Base-by-base conservation (phyloP, 2,888 invertebrate species). In the Amphipoea lucens region DNA sequence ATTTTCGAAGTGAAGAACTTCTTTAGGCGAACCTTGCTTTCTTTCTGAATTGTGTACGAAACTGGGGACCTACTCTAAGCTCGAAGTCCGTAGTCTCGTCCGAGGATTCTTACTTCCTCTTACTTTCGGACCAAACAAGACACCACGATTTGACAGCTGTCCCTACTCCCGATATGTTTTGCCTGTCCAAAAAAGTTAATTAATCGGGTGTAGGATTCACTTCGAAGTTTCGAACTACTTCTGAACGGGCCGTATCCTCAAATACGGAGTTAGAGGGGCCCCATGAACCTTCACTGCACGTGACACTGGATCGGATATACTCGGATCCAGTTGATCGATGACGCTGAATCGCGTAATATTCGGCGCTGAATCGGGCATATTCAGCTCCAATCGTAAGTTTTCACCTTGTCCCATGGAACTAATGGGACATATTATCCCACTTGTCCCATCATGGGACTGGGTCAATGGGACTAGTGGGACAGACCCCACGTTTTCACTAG, bases 1-100 rank as follows among this genome's bases (percentile, higher is more conserved):
- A 51, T 84, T 87, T 85, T 84, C 7, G 1, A 23, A 51, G 14
- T 36, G 48, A 69, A 69, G 7, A 45, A 36, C 36, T 36, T 48
- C 36, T 69, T 48, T 23, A 20, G 20, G 0, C 20, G 63, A 1
- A 7, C 6, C 0, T 7, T 68, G 5, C 17, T 2, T n/a, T 68
- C 17, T 68, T n/a, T n/a, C 11, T n/a, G 4, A 60, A 60, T n/a
- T 11, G 12, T n/a, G n/a, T n/a, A 60, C 12, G 11, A n/a, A 23
- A n/a, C 23, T 11, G 11, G 11, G 9, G 2, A 23, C 57, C 23
- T 57, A n/a, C 23, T n/a, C 11, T n/a, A 57, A 57, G 9, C 9
- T n/a, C 11, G 11, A 57, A 23, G 11, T 57, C 23, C 23, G 23
- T 57, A 23, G 23, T 57, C 4, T 57, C 57, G 57, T 23, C 57